Percentiles rank a stretch among this genome's conserved stretches.
Conservation (phyloP, 2,797 vertebrate genomes). For the Mionectes olivaceus region DNA sequence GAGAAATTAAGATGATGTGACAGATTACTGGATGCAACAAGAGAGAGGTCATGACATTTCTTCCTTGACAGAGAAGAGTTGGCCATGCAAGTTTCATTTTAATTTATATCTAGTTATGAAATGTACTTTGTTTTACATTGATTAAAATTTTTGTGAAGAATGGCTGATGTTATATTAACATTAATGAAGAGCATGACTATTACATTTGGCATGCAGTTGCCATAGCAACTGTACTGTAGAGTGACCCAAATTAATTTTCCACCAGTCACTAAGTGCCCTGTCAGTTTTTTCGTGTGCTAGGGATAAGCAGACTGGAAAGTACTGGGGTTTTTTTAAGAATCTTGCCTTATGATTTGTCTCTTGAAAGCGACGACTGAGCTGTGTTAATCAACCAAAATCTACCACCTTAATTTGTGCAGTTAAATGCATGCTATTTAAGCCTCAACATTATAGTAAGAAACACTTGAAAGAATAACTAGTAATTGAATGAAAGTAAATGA, state of each 20-base stretch:
- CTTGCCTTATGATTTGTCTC: background rate
- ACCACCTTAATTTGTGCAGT: background rate
- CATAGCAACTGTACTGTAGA: constrained; percentile 74
- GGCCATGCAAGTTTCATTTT: background rate
- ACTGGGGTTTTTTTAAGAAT: background rate
- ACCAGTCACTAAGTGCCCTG: constrained; percentile 67
- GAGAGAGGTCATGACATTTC: background rate
- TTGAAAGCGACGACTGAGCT: background rate
- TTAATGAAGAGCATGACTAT: constrained; percentile 38
- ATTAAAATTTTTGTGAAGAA: constrained; percentile 47
- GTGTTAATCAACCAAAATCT: background rate
- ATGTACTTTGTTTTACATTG: constrained; percentile 15
- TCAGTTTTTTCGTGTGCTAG: constrained; percentile 32
- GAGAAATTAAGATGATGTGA: constrained; percentile 1
- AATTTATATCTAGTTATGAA: background rate
- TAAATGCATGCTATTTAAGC: background rate
- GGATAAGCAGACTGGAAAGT: background rate
- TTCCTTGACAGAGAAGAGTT: background rate
- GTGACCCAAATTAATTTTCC: constrained; percentile 83
- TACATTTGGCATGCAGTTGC: constrained; percentile 74
- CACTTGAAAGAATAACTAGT: background rate
- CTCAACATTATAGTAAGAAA: background rate
- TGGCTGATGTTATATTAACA: constrained; percentile 52
- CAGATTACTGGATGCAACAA: background rate
- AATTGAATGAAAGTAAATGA: background rate